These are phyloP conservation scores for Lobophora halterata DNA, from an alignment of 2,888 invertebrate genomes.

Conservation along the genomic window DNA sequence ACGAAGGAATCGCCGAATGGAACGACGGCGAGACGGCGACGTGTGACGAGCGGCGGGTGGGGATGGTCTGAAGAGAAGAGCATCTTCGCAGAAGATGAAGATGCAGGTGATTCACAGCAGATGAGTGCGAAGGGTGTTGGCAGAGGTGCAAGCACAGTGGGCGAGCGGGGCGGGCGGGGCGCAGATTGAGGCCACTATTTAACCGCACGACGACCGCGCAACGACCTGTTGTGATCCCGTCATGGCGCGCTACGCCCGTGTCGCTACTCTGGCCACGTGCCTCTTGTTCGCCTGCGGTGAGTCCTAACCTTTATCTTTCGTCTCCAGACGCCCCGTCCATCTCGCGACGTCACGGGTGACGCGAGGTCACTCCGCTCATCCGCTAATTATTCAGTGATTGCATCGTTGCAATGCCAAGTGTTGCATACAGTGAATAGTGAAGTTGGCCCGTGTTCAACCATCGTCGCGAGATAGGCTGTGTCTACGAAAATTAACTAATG, in stretches of 20 bases:
- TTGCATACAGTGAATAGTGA: conserved; percentile 72
- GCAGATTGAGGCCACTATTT: conserved; percentile 80
- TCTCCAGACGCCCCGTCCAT: conserved; percentile 68
- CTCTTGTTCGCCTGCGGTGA: conserved; percentile 80
- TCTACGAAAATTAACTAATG: conserved; percentile 56
- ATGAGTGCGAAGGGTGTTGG: conserved; percentile 73
- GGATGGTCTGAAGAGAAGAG: conserved; percentile 16
- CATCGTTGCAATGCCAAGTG: conserved; percentile 53
- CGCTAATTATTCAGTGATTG: conserved; percentile 60
- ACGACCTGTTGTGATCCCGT: conserved; percentile 82
- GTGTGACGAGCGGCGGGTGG: conserved; percentile 9
- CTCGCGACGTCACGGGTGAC: conserved; percentile 72
- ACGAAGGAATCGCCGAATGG: too few relatives aligned
- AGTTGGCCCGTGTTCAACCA: conserved; percentile 55
- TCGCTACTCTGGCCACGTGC: conserved; percentile 80
- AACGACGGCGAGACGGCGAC: not conserved
- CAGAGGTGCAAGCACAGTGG: conserved; percentile 73
- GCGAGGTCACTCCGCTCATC: conserved; percentile 56
- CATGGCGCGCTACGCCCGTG: conserved; percentile 81
- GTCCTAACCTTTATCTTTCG: conserved; percentile 77
- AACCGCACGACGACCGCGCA: conserved; percentile 76
- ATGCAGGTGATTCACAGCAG: conserved; percentile 69
- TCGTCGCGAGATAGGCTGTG: conserved; percentile 70
- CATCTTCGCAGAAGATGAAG: conserved; percentile 33
- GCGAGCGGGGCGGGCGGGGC: conserved; percentile 78